phyloP scores from a whole-genome alignment of 2,797 vertebrate genomes.

The Anguilla anguilla region DNA sequence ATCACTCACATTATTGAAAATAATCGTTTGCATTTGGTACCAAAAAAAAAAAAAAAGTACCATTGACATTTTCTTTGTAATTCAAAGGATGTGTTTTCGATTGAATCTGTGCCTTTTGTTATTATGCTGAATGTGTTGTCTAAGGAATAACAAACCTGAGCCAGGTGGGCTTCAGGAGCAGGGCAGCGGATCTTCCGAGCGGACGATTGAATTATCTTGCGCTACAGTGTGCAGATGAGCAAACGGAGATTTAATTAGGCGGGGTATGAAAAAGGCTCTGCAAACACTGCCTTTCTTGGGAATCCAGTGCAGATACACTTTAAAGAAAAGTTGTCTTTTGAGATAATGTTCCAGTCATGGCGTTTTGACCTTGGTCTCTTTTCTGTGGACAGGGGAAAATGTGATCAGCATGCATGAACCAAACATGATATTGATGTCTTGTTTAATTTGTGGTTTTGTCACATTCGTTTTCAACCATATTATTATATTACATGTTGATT shows the following conservation, averaged over 20 bases:
- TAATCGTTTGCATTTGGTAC: background rate
- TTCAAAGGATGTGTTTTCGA: background rate
- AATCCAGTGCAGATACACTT: background rate
- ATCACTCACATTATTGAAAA: too few species aligned
- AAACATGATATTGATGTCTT: background rate
- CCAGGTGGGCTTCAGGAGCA: background rate
- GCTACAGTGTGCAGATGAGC: background rate
- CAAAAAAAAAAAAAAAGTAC: background rate
- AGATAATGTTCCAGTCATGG: background rate
- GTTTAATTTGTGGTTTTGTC: background rate
- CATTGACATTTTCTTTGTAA: background rate
- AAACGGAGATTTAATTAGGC: background rate
- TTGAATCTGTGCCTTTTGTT: background rate
- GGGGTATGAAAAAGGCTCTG: background rate
- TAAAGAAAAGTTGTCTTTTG: background rate
- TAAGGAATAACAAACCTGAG: background rate
- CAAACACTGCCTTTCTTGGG: background rate
- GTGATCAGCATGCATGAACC: background rate
- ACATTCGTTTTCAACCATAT: background rate
- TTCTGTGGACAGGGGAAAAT: background rate
- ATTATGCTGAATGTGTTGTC: background rate
- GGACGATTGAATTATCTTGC: conserved; percentile 4
- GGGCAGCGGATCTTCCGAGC: background rate
- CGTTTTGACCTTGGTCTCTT: background rate
- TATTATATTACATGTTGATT: background rate